phyloP scores from a whole-genome alignment of 2,888 invertebrate genomes.

The Pollenia labialis region DNA sequence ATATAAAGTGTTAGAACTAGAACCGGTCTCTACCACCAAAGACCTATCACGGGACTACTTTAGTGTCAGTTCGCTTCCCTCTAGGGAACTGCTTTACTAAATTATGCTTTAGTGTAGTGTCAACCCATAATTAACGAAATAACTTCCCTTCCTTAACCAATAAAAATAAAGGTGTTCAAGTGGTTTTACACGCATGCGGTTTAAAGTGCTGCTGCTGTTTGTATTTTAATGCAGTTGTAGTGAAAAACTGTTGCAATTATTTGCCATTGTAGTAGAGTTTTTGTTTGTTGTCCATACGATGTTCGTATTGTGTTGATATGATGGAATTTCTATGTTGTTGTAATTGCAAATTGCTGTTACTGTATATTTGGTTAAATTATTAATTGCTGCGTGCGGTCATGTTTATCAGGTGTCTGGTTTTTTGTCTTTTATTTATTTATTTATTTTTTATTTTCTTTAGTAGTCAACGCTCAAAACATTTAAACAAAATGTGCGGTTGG shows the following conservation, averaged over 20 bases:
- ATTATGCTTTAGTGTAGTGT: no score
- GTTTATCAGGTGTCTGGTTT: constrained; percentile 75
- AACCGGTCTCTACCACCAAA: no score
- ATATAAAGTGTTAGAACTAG: no score
- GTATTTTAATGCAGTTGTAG: constrained; percentile 20
- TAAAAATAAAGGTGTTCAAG: constrained; percentile 68
- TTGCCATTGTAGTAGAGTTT: constrained; percentile 47
- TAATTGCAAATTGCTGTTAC: constrained; percentile 26
- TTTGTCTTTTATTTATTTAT: constrained; percentile 35
- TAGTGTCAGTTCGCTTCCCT: no score
- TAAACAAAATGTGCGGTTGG: constrained; percentile 58
- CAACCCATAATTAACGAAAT: not conserved
- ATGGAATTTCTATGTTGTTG: constrained; percentile 59
- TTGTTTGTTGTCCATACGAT: constrained; percentile 8
- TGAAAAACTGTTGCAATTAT: constrained; percentile 62
- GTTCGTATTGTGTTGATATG: constrained; percentile 53
- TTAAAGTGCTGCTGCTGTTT: constrained; percentile 27
- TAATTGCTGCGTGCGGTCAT: constrained; percentile 76
- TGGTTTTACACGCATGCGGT: constrained; percentile 66
- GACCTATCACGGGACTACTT: no score
- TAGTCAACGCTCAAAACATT: constrained; percentile 26
- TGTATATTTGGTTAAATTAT: constrained; percentile 67
- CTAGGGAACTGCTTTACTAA: no score
- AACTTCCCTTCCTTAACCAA: not conserved
- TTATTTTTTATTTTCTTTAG: not conserved